Percentiles rank a stretch among this genome's conserved stretches.
Conservation (phyloP, 2,113 vertebrate species). For the Sapajus apella region DNA sequence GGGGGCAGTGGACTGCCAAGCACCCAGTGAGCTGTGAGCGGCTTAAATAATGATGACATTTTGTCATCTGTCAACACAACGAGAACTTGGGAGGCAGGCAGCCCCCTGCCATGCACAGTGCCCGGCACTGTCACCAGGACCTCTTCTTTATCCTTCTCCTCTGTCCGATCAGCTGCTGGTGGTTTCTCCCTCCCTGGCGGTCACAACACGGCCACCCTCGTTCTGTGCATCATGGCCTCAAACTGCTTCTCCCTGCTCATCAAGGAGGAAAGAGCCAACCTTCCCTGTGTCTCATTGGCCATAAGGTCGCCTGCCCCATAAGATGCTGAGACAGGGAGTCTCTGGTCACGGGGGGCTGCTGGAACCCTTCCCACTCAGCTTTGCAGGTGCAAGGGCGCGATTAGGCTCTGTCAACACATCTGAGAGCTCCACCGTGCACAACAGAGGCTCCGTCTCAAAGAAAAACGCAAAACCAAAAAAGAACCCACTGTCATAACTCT, state of each 20-base stretch:
- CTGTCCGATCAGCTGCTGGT: not conserved
- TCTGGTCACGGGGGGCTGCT: not conserved
- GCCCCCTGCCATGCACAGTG: too few species aligned
- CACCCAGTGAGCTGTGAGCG: too few species aligned
- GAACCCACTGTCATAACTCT: not conserved
- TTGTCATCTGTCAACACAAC: not conserved
- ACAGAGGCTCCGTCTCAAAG: not conserved
- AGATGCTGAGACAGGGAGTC: not conserved
- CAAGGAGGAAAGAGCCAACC: not conserved
- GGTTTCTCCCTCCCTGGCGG: not conserved
- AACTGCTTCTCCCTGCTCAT: not conserved
- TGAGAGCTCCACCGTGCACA: not conserved
- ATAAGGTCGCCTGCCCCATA: not conserved
- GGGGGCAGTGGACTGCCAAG: not conserved
- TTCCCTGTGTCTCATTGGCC: not conserved
- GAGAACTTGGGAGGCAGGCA: not conserved
- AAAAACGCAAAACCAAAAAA: not conserved
- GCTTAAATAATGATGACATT: not conserved
- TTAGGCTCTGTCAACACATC: not conserved
- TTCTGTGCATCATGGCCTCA: not conserved
- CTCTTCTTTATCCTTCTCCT: not conserved
- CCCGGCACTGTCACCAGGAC: not conserved
- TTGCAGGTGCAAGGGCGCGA: rapidly evolving
- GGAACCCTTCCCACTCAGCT: not conserved
- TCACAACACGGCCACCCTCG: not conserved